Evolutionary conservation across 2,113 vertebrate species (phyloP).

Genomic region (Benitochromis conjunctus): DNA sequence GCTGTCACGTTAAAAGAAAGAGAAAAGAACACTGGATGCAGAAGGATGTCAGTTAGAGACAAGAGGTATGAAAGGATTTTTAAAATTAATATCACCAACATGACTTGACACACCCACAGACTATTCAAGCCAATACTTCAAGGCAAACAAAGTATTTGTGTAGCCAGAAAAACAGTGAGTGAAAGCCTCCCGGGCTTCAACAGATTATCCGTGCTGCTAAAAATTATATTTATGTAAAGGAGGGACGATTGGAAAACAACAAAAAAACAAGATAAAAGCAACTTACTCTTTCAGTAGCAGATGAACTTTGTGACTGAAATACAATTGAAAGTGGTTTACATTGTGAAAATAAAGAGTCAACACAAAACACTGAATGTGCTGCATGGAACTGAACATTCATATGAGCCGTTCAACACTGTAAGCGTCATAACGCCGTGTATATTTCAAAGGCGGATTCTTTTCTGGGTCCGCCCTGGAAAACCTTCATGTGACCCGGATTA

Average conservation of each 20-base stretch:
- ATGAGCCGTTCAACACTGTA: not conserved
- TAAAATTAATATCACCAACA: not conserved
- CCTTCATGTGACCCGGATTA: not conserved
- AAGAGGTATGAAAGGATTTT: not conserved
- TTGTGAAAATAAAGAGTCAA: constrained; percentile 17
- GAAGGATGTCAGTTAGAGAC: not conserved
- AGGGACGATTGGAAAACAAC: not conserved
- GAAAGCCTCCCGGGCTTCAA: not conserved
- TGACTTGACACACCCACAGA: not conserved
- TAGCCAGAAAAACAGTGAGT: not conserved
- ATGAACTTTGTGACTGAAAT: constrained; percentile 76
- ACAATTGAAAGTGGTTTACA: constrained; percentile 64
- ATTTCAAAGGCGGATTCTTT: not conserved
- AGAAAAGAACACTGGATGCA: not conserved
- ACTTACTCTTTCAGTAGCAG: constrained; percentile 72
- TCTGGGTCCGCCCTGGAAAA: not conserved
- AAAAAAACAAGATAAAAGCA: not conserved
- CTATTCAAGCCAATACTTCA: not conserved
- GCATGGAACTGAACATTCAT: not conserved
- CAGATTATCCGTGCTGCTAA: not conserved
- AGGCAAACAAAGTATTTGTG: not conserved
- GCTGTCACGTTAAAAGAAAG: not conserved
- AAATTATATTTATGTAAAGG: not conserved
- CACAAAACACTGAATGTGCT: constrained; percentile 3
- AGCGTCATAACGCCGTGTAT: not conserved